Evolutionary conservation across 1,140 invertebrate species (phyloP).

Genomic region (Phocides pigmalion): DNA sequence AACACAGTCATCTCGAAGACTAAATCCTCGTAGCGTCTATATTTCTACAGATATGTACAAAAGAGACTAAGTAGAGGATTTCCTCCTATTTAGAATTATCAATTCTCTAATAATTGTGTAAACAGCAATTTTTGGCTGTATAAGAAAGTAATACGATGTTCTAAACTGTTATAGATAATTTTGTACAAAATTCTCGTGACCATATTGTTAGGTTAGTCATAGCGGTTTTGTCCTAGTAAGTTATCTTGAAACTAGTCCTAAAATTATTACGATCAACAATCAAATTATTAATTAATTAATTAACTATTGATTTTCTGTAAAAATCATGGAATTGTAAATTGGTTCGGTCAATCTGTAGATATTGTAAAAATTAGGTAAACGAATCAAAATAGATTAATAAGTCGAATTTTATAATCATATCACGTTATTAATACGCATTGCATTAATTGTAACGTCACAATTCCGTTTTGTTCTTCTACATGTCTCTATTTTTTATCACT

Average conservation of each 20-base stretch:
- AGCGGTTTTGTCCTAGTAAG: constrained; percentile 76
- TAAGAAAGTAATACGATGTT: constrained; percentile 28
- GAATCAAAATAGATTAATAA: constrained; percentile 64
- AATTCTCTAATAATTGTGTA: constrained; percentile 37
- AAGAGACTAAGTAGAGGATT: constrained; percentile 48
- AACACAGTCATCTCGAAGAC: constrained; percentile 36
- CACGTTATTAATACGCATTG: constrained; percentile 62
- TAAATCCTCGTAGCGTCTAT: constrained; percentile 50
- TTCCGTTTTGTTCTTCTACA: constrained; percentile 1
- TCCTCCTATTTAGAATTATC: constrained; percentile 41
- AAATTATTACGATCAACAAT: constrained; percentile 71
- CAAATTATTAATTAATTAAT: constrained; percentile 50
- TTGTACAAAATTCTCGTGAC: constrained; percentile 73
- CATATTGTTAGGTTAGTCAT: constrained; percentile 63
- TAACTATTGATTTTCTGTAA: constrained; percentile 57
- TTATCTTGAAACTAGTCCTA: constrained; percentile 79
- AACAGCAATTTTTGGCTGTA: constrained; percentile 37
- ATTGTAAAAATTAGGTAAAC: constrained; percentile 75
- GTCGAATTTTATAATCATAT: constrained; percentile 82
- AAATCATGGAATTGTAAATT: constrained; percentile 55
- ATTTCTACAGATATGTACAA: constrained; percentile 64
- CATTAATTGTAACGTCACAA: constrained; percentile 36
- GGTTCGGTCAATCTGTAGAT: constrained; percentile 73
- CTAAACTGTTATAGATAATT: constrained; percentile 51
- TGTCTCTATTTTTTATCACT: constrained; percentile 6